Evolutionary conservation across 2,888 invertebrate genomes (phyloP).

Genomic region (Trimorus sp.): DNA sequence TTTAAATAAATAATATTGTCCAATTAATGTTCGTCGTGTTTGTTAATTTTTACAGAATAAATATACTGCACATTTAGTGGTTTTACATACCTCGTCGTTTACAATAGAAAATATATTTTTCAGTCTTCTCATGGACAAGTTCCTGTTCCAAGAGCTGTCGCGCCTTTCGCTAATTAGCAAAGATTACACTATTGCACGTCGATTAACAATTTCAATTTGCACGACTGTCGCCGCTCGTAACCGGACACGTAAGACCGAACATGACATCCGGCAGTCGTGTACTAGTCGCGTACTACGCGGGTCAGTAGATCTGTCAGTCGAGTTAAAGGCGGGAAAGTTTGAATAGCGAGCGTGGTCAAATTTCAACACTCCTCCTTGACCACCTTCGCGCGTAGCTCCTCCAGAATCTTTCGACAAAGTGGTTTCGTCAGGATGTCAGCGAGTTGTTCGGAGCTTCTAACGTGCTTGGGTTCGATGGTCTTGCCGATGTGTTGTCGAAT

Average conservation of each 20-base stretch:
- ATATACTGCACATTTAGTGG: background rate
- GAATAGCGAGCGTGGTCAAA: conserved; percentile 1
- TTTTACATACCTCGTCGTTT: conserved; percentile 4
- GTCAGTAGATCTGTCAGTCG: background rate
- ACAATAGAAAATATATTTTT: conserved; percentile 1
- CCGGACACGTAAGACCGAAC: background rate
- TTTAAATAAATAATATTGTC: background rate
- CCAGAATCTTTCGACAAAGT: too few species aligned
- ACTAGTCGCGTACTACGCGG: background rate
- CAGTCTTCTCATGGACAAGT: conserved; percentile 1
- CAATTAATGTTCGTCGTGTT: conserved; percentile 1
- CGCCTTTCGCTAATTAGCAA: background rate
- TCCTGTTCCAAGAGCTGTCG: conserved; percentile 1
- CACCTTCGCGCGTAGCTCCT: too few species aligned
- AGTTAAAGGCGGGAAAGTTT: background rate
- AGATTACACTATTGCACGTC: background rate
- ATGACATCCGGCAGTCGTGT: conserved; percentile 1
- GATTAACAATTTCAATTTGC: conserved; percentile 2
- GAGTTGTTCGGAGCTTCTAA: too few species aligned
- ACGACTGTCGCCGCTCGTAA: conserved; percentile 1
- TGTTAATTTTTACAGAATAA: background rate
- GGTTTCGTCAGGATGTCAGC: too few species aligned
- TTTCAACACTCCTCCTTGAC: too few species aligned
- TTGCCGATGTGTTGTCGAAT: too few species aligned
- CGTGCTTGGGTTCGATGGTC: too few species aligned